Base-by-base conservation (phyloP, 1,140 invertebrate species). In the Drosophila pachea region DNA sequence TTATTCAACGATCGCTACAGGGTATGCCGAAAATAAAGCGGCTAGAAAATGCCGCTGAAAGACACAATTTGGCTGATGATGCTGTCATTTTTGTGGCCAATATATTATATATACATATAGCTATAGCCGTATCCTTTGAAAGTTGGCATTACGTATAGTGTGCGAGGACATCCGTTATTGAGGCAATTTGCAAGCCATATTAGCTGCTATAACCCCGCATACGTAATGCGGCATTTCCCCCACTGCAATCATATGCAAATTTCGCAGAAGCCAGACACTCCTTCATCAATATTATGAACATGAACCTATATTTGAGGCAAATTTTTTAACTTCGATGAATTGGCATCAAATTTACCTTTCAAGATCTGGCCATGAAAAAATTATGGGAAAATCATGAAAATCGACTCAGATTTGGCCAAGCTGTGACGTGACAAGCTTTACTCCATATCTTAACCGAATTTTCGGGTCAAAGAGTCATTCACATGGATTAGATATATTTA, bases 131-230 rank as follows among this genome's bases (percentile, higher is more conserved):
- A 31, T 61, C 58, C 38, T 55, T 72, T 58, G 36, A 48, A 49
- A 54, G 47, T 54, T 42, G 14, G 67, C 74, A 74, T 74, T 68
- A 64, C 53, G 52, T 67, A 52, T 67, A 42, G 63, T 68, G 14
- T 52, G 63, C 38, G 62, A 62, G 63, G 42, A 63, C 64, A 69
- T 75, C 56, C 42, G 78, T 61, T 64, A 77, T 78, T 67, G 54
- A 72, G 62, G 40, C 66, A 75, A 79, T 79, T 78, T 79, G 49
- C 53, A 31, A 56, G 40, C 31, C 12, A n/a, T 33, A 31, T 11
- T 33, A 45, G 54, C 54, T 45, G 35, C 53, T 35, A 35, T 47
- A 33, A 45, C 31, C 16, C 31, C 16, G 22, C 36, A 65, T 38
- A 29, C 32, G 11, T 54, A 53, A 65, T 50, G 22, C 56, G 47